A percentile compares a stretch with the other conserved stretches of the same genome.
These are phyloP conservation scores for Periparus ater DNA, from an alignment of 2,797 vertebrate species.

Conservation along the genomic window DNA sequence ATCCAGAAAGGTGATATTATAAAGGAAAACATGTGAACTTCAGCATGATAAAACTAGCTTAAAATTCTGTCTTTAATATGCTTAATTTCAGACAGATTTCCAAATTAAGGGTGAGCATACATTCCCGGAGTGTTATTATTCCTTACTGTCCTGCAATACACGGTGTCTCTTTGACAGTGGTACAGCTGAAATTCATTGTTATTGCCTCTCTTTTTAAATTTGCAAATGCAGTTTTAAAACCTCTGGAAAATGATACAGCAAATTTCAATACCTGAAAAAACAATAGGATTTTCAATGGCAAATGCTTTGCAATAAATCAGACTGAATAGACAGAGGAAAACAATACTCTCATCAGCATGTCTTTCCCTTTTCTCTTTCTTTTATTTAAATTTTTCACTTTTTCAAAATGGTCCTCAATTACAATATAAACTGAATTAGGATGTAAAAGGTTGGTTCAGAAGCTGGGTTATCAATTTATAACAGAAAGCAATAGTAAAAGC, in stretches of 20 bases:
- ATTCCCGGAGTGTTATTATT: not conserved
- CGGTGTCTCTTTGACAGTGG: not conserved
- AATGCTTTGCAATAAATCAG: constrained; percentile 71
- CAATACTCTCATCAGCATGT: not conserved
- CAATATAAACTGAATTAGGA: constrained; percentile 63
- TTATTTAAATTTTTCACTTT: not conserved
- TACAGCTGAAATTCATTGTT: constrained; percentile 44
- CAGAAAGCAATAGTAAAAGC: constrained; percentile 72
- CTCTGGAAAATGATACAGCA: constrained; percentile 59
- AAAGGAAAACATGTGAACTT: not conserved
- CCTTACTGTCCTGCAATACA: not conserved
- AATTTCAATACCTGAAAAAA: constrained; percentile 69
- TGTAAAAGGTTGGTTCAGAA: constrained; percentile 67
- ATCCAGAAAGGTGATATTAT: not conserved
- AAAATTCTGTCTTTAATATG: constrained; percentile 20
- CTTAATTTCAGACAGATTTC: constrained; percentile 48
- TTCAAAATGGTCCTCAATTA: constrained; percentile 26
- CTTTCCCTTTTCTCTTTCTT: not conserved
- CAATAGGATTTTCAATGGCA: constrained; percentile 51
- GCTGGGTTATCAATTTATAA: constrained; percentile 72
- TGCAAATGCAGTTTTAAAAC: constrained; percentile 56
- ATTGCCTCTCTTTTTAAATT: constrained; percentile 66
- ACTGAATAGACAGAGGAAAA: constrained; percentile 38
- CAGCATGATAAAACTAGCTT: constrained; percentile 11
- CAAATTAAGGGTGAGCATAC: constrained; percentile 26